Conservation (phyloP, 2,113 vertebrate species). For the Capricornis sumatraensis region DNA sequence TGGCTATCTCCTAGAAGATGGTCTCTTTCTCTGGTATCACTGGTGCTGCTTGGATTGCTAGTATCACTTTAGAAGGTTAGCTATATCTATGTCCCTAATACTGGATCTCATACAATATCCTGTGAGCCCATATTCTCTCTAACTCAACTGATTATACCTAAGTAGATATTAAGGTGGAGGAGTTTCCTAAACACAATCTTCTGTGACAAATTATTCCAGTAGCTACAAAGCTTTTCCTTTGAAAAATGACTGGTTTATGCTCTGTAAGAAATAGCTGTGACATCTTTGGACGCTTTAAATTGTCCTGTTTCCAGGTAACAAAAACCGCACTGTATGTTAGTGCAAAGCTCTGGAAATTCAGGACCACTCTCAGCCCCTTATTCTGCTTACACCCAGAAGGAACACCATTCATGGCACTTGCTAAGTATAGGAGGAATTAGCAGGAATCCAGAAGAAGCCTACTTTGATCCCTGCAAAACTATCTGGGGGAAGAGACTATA, state of each 20-base stretch:
- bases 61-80: neutral
- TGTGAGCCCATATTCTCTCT: neutral
- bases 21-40: neutral
- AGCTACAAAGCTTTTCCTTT: neutral
- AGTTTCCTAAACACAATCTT: neutral
- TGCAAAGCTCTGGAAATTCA: neutral
- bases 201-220: neutral
- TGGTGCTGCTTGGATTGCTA: neutral
- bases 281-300: neutral
- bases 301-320: neutral
- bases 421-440: neutral
- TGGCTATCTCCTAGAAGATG: neutral
- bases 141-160: neutral
- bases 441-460: neutral
- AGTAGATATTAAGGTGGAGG: neutral
- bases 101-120: neutral
- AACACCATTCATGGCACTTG: neutral
- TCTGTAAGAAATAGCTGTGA: neutral
- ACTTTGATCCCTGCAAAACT: neutral
- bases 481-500: neutral
- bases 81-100: neutral
- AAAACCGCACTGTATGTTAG: rapidly evolving
- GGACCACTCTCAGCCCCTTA: neutral
- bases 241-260: neutral
- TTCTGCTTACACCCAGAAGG: neutral